Base-by-base conservation (phyloP, 2,113 vertebrate species). In the Theropithecus gelada region DNA sequence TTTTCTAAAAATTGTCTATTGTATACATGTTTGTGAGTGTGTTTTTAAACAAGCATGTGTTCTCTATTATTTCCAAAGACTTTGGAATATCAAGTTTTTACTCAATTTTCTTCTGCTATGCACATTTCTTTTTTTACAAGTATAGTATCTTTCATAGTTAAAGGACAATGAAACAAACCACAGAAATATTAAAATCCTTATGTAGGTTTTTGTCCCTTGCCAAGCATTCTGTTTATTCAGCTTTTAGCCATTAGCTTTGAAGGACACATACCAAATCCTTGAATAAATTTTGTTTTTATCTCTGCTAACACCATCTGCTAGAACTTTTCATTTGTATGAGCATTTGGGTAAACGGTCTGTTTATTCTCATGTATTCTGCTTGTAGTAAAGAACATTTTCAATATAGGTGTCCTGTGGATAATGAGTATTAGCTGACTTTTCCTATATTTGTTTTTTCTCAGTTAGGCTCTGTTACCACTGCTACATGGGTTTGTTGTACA, bases 341-440 rank as follows among this genome's bases (percentile, higher is more conserved):
- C 0, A 78, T 57, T 68, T 79, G n/a, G 10, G 27, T 0, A 90
- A 94, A 61, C 0, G 25, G 20, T 27, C 8, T 59, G 48, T 59
- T 82, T 25, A 50, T 45, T 89, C 22, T 83, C 57, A 43, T 86
- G 11, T 35, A 35, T 45, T 90, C 11, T 95, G 59, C 78, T 96
- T 90, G 13, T 55, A 55, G n/a, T 13, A 64, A 90, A 93, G n/a
- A 32, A 83, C 57, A 82, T 76, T 93, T 94, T 92, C 59, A 72
- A 73, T 68, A 55, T 3, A 61, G 3, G 18, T 25, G 14, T 32
- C 14, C 32, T 93, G 18, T 23, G 55, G n/a, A 73, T 48, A 90
- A 59, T 55, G n/a, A 2, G 0, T 48, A 50, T 78, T 55, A 95
- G 13, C 78, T 11, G 35, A 17, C 6, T 66, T 96, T 81, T 45